phyloP scores from a whole-genome alignment of 2,888 invertebrate genomes.

The Pollenia amentaria region DNA sequence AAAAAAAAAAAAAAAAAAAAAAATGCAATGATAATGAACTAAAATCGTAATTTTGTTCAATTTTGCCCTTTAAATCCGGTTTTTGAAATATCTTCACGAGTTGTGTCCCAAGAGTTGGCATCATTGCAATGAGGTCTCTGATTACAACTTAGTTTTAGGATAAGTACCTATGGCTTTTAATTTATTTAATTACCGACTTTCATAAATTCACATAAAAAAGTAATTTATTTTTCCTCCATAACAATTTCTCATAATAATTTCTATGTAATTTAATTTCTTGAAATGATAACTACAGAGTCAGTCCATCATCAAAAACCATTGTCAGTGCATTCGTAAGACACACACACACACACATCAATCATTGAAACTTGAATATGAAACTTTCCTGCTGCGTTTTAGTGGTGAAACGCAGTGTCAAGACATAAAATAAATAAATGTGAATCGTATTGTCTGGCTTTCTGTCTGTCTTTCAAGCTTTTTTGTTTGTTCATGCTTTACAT shows the following conservation, averaged over 20 bases:
- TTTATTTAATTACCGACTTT: constrained; percentile 3
- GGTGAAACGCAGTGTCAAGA: constrained; percentile 33
- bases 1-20: too few species aligned
- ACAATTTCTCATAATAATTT: background rate
- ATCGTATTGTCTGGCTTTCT: background rate
- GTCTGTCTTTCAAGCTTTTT: background rate
- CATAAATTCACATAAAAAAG: background rate
- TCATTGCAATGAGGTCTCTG: background rate
- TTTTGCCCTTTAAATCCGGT: too few species aligned
- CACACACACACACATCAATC: constrained; percentile 24
- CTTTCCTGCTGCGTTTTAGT: constrained; percentile 45
- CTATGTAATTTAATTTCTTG: constrained; percentile 25
- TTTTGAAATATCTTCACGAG: too few species aligned
- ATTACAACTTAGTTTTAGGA: background rate
- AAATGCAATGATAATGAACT: too few species aligned
- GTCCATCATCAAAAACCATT: constrained; percentile 5
- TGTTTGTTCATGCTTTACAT: background rate
- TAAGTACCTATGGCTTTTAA: background rate
- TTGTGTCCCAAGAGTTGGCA: too few species aligned
- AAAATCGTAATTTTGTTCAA: too few species aligned
- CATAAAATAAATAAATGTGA: constrained; percentile 22
- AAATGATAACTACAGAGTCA: constrained; percentile 23
- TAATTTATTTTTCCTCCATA: background rate
- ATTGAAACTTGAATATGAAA: constrained; percentile 34
- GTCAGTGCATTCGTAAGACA: constrained; percentile 20